phyloP scores from a whole-genome alignment of 2,888 invertebrate species.

The Bombylius major region DNA sequence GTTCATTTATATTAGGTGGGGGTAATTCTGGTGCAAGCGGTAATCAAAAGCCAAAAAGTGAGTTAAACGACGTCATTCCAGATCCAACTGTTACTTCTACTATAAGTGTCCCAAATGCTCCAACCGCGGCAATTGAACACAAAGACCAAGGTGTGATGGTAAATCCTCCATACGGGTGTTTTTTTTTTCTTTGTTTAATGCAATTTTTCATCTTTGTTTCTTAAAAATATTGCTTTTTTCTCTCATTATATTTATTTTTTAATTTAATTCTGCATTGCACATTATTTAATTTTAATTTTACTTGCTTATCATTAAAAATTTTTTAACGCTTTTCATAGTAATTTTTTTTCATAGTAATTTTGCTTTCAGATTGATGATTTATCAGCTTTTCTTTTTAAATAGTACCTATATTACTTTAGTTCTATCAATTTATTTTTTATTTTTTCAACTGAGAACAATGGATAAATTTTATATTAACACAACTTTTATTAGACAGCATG shows the following conservation, averaged over 20 bases:
- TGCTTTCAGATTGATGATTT: neutral
- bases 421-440: neutral
- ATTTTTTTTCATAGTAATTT: neutral
- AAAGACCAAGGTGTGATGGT: slow-evolving; percentile 39
- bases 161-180: slow-evolving; percentile 26
- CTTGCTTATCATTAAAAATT: no score
- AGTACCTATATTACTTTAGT: neutral
- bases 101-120: slow-evolving; percentile 12
- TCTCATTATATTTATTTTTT: neutral
- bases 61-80: slow-evolving; percentile 38
- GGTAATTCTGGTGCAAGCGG: slow-evolving; percentile 15
- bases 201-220: no score
- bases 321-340: neutral
- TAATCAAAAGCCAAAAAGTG: slow-evolving; percentile 50
- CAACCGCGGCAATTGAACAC: slow-evolving; percentile 35
- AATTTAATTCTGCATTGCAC: neutral
- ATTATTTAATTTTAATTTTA: no score
- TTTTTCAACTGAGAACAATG: neutral
- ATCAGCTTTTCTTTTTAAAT: neutral
- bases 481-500: no score
- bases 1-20: slow-evolving; percentile 32
- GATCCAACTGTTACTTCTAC: slow-evolving; percentile 15
- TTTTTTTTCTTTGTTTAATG: slow-evolving; percentile 2
- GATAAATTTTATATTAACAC: neutral
- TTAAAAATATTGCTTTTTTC: neutral